Evolutionary conservation across 2,888 invertebrate species (phyloP), one percentile per base, ranked within the genome.

Genomic region (Lasioglossum oenotherae): DNA sequence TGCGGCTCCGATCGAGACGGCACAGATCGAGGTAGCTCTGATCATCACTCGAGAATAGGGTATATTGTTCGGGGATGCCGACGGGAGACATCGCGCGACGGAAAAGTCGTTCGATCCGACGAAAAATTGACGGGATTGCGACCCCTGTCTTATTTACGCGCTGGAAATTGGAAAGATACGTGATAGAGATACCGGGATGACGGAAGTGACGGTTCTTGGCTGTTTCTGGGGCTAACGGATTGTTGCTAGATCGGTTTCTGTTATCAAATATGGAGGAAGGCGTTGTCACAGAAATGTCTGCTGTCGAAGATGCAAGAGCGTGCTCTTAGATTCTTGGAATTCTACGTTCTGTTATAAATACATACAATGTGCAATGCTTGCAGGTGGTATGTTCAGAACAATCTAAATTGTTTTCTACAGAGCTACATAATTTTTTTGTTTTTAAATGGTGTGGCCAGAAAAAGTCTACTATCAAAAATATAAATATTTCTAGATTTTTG

Each of bases 131-230:
- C 67, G 67, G 27, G 60, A 31, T 14, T 35, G 23, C 67, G 35
- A 57, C 19, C 35, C 19, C 67, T 35, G 35, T 35, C 31, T 67
- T 67, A 67, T 67, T 67, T 67, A 23, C 35, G 19, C 67, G 19
- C 35, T 67, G 67, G 67, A 67, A 67, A 67, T 67, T 67, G 67
- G 67, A 67, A 35, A 35, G 67, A 35, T 67, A 67, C 67, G 67
- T 35, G n/a, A n/a, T 35, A 67, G 1, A 19, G 67, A 64, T 57
- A 57, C 57, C 57, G 57, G n/a, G 8, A 0, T n/a, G 23, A 10
- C 57, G 57, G 57, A 57, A n/a, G 2, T n/a, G 57, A 57, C 27
- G 60, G 27, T 60, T 14, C 27, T 60, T 6, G n/a, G 16, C 38
- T 67, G 67, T 67, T 67, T 35, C 67, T 8, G 23, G 10, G 8